Evolutionary conservation across 2,797 vertebrate species (phyloP).

Genomic region (Brotula barbata): DNA sequence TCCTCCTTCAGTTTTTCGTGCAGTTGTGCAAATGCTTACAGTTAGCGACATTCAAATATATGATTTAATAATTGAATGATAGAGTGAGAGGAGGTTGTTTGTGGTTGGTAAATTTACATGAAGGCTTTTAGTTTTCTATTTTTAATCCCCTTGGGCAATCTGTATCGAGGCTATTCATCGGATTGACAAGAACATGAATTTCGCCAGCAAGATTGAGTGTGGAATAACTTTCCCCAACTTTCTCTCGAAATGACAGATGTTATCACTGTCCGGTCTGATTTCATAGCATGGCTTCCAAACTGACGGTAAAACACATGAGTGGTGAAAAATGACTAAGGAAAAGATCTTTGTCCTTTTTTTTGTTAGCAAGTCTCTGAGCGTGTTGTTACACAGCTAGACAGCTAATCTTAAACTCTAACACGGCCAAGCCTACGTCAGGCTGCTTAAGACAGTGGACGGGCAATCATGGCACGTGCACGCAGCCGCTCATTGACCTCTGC

Average conservation of each 20-base stretch:
- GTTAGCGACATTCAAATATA: background rate
- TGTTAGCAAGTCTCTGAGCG: conserved; percentile 30
- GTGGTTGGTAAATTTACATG: too few species aligned
- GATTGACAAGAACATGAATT: conserved; percentile 19
- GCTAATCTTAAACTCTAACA: conserved; percentile 60
- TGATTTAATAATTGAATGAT: background rate
- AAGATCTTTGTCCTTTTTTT: too few species aligned
- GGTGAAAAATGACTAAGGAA: conserved; percentile 2
- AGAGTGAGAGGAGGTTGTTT: too few species aligned
- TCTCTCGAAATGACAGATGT: background rate
- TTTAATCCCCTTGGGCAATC: background rate
- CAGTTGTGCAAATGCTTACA: background rate
- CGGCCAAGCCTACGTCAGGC: conserved; percentile 48
- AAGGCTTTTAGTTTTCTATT: too few species aligned
- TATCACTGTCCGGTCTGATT: background rate
- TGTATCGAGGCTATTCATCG: conserved; percentile 1
- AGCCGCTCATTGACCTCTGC: conserved; percentile 59
- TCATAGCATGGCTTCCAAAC: conserved; percentile 9
- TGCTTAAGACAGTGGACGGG: conserved; percentile 51
- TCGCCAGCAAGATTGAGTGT: conserved; percentile 6
- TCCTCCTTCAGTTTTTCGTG: background rate
- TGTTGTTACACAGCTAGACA: conserved; percentile 30
- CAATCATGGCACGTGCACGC: conserved; percentile 55
- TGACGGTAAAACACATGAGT: conserved; percentile 3
- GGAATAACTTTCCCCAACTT: background rate